Evolutionary conservation across 2,888 invertebrate genomes (phyloP).

Genomic region (Fissipunctia ypsillon): DNA sequence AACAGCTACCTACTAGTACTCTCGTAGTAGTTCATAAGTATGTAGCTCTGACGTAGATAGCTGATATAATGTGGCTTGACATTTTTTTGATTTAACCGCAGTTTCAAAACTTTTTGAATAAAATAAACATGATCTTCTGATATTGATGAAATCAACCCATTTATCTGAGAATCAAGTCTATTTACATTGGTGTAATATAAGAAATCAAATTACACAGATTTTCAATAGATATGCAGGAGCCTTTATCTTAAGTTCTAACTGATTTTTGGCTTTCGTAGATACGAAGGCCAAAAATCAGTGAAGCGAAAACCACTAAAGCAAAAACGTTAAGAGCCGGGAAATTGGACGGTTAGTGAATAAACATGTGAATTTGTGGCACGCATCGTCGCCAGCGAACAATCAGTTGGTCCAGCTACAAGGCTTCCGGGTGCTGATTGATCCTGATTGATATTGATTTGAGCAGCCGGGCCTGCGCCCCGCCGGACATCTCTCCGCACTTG

Average conservation of each 20-base stretch:
- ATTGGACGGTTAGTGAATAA: constrained; percentile 49
- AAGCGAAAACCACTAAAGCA: constrained; percentile 20
- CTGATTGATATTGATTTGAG: constrained; percentile 86
- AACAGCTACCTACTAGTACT: background rate
- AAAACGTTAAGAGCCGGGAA: constrained; percentile 30
- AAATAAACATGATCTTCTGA: background rate
- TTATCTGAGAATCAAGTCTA: background rate
- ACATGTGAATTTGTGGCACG: constrained; percentile 57
- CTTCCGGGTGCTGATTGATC: constrained; percentile 87
- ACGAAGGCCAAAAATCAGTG: constrained; percentile 23
- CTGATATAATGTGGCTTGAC: no score
- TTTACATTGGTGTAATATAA: background rate
- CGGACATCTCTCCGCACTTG: constrained; percentile 72
- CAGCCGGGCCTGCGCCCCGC: constrained; percentile 64
- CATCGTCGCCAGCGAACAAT: constrained; percentile 73
- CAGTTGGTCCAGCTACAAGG: constrained; percentile 81
- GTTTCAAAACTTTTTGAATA: background rate
- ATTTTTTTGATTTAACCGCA: background rate
- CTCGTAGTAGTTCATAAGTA: background rate
- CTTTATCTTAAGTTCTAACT: no score
- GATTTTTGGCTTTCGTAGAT: background rate
- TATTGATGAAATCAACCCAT: background rate
- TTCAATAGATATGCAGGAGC: background rate
- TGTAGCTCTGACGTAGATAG: background rate
- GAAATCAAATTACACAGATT: background rate